Conservation (phyloP, 2,797 vertebrate genomes). For the Discoglossus pictus region DNA sequence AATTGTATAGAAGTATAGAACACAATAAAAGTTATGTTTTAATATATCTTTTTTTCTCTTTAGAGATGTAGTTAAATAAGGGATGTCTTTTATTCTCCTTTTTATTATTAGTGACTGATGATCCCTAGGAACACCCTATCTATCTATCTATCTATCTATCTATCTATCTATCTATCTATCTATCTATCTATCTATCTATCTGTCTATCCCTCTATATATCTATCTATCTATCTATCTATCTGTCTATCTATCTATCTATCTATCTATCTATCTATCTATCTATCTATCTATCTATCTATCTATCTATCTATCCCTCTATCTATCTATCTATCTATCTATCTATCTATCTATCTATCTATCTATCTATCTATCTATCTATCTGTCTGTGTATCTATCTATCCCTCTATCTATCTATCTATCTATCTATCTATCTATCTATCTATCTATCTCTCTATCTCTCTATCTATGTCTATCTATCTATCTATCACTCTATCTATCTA, state of each 20-base stretch:
- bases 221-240: not conserved
- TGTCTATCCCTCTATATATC: not conserved
- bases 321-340: not conserved
- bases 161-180: not conserved
- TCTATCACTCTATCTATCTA: not conserved
- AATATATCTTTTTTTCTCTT: no score
- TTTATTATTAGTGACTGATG: no score
- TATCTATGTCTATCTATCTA: not conserved
- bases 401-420: not conserved
- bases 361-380: not conserved
- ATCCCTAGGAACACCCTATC: no score
- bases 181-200: not conserved
- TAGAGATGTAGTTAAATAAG: no score
- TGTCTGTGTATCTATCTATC: not conserved
- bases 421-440: not conserved
- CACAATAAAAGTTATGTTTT: no score
- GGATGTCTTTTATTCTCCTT: no score
- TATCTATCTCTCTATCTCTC: not conserved
- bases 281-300: not conserved
- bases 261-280: slow-evolving; percentile 10
- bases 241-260: not conserved
- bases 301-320: not conserved
- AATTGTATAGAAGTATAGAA: no score
- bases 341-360: not conserved
- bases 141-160: no score